A percentile compares a stretch with the other conserved stretches of the same genome.
phyloP scores from a whole-genome alignment of 1,140 invertebrate genomes.

The Temnothorax longispinosus region DNA sequence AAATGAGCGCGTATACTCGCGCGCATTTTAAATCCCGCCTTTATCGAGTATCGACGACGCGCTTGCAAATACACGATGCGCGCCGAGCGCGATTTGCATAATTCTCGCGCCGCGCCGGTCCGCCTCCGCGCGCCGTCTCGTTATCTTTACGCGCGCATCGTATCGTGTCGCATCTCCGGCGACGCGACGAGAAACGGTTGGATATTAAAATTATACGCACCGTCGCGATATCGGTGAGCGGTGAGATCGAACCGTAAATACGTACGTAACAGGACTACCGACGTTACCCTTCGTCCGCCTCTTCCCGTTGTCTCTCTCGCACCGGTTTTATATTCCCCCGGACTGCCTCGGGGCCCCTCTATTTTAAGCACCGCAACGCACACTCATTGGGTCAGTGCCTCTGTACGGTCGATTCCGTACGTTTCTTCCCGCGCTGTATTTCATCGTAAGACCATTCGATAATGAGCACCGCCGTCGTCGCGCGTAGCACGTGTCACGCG shows the following conservation, averaged over 20 bases:
- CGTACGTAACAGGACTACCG: conserved; percentile 35
- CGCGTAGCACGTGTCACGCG: conserved; percentile 52
- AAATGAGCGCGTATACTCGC: conserved; percentile 20
- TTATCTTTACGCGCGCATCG: conserved; percentile 43
- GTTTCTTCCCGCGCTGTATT: background rate
- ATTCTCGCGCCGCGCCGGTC: conserved; percentile 26
- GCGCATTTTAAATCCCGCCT: conserved; percentile 36
- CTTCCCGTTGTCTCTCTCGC: background rate
- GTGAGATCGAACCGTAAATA: conserved; percentile 33
- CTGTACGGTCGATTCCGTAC: conserved; percentile 15
- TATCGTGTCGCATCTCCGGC: conserved; percentile 30
- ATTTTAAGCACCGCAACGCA: conserved; percentile 34
- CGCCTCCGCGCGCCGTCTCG: conserved; percentile 28
- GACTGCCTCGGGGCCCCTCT: background rate
- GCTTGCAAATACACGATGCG: background rate
- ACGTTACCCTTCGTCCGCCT: conserved; percentile 1
- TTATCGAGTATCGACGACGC: conserved; percentile 44
- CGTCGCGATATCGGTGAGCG: background rate
- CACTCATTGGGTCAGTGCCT: conserved; percentile 33
- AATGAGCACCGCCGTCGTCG: conserved; percentile 37
- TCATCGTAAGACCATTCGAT: conserved; percentile 25
- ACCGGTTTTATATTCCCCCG: background rate
- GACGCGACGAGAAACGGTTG: conserved; percentile 10
- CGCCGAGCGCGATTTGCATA: conserved; percentile 35
- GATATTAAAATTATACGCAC: conserved; percentile 36